Base-by-base conservation (phyloP, 2,797 vertebrate species). In the Pelochelys cantorii region DNA sequence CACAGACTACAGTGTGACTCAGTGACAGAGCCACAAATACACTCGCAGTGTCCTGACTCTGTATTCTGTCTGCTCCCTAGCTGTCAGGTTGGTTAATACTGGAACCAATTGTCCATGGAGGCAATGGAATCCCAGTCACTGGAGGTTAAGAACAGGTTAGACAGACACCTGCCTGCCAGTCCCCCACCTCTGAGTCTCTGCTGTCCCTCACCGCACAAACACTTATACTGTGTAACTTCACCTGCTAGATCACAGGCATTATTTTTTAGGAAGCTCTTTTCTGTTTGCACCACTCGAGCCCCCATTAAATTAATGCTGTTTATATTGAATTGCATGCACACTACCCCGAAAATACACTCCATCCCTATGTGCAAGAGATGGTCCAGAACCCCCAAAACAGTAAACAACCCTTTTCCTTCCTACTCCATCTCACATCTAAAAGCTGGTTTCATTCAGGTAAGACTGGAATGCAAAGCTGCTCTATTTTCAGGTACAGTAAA, bases 251-350 rank as follows among this genome's bases (percentile, higher is more conserved):
- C 79, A 6, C 0, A 62, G 84, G 56, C 74, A 65, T 56, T 6
- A 0, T 48, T 29, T 86, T 80, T 81, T 79, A 81, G 31, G 22
- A 53, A 92, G 60, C 7, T 1, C 79, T 93, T 93, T 78, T 42
- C 87, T 90, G n/a, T 86, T 83, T 87, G 53, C 82, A 93, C 81
- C 34, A 94, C 94, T 85, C 23, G 85, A 93, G 85, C 80, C 88
- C 74, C 18, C 48, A 6, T 20, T 54, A 86, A 79, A 90, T 89
- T 57, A 89, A 89, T 59, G 48, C 74, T 88, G 78, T 78, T 90
- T 91, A 83, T 85, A 92, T 74, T 57, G 93, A 81, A 60, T 90
- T 87, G 82, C 89, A 68, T 81, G 53, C 57, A n/a, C 17, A 37
- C 11, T 52, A 81, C 88, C 62, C 74, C 84, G 85, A 83, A 93